These are phyloP conservation scores for Probaryconus sp. DNA, from an alignment of 1,140 invertebrate species.

Conservation along the genomic window DNA sequence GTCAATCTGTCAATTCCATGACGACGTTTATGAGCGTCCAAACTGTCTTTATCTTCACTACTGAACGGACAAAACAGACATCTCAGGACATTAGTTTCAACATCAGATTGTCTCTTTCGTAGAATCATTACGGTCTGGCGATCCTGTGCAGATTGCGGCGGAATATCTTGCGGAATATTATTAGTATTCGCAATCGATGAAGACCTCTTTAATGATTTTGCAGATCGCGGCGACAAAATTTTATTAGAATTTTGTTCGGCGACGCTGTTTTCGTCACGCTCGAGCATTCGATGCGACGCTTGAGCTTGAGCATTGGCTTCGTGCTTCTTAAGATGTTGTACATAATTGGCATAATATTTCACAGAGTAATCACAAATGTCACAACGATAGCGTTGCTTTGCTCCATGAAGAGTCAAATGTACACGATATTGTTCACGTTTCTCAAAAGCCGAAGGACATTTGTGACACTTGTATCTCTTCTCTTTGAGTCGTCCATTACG, in stretches of 20 bases:
- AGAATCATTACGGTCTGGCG: slow-evolving; percentile 73
- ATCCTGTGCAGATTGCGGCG: slow-evolving; percentile 65
- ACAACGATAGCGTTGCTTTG: slow-evolving; percentile 90
- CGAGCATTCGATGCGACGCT: slow-evolving; percentile 78
- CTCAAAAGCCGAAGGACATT: slow-evolving; percentile 93
- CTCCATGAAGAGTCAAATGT: slow-evolving; percentile 90
- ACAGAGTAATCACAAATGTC: slow-evolving; percentile 93
- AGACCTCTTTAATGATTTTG: slow-evolving; percentile 77
- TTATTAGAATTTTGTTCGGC: background rate
- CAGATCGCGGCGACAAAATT: slow-evolving; percentile 53
- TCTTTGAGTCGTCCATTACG: slow-evolving; percentile 87
- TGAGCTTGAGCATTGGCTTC: slow-evolving; percentile 84
- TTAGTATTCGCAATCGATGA: slow-evolving; percentile 66
- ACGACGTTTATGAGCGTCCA: slow-evolving; percentile 86
- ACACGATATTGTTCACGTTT: slow-evolving; percentile 91
- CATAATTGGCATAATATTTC: slow-evolving; percentile 89
- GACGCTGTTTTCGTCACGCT: slow-evolving; percentile 72
- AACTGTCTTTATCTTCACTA: slow-evolving; percentile 84
- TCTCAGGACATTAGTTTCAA: slow-evolving; percentile 73
- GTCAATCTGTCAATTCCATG: slow-evolving; percentile 83
- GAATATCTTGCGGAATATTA: slow-evolving; percentile 55
- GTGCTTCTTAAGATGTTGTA: slow-evolving; percentile 88
- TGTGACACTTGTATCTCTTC: slow-evolving; percentile 89
- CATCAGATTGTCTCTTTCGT: slow-evolving; percentile 76
- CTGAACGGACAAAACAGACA: slow-evolving; percentile 90